phyloP scores from a whole-genome alignment of 2,113 vertebrate genomes.

The Calonectris borealis region DNA sequence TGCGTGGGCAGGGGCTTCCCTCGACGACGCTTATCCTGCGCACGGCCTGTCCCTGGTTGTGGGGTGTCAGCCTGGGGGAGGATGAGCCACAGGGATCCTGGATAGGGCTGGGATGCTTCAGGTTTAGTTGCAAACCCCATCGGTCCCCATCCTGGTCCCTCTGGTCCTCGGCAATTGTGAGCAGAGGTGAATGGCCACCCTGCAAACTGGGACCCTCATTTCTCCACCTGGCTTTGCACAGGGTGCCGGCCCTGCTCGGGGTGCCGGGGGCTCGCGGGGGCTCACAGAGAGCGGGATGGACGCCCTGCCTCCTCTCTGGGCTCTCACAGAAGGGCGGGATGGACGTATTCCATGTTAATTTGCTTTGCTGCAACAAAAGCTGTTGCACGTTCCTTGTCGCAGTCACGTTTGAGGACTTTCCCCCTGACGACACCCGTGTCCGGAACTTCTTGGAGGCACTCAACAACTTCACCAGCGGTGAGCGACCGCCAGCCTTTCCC shows the following conservation, averaged over 20 bases:
- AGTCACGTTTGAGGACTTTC: slow-evolving; percentile 90
- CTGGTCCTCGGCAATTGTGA: not conserved
- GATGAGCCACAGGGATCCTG: not conserved
- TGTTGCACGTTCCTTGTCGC: not conserved
- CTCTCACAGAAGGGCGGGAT: not conserved
- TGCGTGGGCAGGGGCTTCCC: fast-evolving
- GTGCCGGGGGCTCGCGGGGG: not conserved
- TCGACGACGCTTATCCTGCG: fast-evolving
- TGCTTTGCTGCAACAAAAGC: not conserved
- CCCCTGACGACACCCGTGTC: slow-evolving; percentile 78
- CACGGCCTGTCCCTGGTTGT: not conserved
- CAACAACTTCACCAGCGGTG: slow-evolving; percentile 93
- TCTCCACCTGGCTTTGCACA: not conserved
- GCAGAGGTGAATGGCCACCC: not conserved
- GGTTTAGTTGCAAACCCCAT: not conserved
- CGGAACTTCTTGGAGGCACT: slow-evolving; percentile 90
- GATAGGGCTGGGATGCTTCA: not conserved
- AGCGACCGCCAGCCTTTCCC: not conserved
- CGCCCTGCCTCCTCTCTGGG: not conserved
- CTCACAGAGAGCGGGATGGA: fast-evolving
- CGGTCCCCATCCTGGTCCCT: not conserved
- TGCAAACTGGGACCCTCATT: not conserved
- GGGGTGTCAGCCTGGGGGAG: not conserved
- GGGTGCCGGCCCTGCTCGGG: not conserved
- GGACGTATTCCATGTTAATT: not conserved